Conservation (phyloP, 1,140 invertebrate genomes). For the Antheraea mylitta region DNA sequence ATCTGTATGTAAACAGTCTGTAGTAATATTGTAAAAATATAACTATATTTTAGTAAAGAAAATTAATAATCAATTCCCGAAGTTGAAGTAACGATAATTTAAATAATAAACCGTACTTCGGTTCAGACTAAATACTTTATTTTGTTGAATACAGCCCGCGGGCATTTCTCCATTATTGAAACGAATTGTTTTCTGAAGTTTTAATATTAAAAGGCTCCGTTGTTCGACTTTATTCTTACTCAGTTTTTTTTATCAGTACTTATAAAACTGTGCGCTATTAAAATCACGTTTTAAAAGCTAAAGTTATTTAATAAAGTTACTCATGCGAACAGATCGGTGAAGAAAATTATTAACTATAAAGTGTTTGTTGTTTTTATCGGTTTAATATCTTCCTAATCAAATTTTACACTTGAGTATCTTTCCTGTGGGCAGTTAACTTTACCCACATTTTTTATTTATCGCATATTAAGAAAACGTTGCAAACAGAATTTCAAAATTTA, state of each 20-base stretch:
- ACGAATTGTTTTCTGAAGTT: conserved; percentile 63
- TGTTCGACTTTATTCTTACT: conserved; percentile 40
- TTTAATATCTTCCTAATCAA: neutral
- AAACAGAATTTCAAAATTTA: too few species aligned
- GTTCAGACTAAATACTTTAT: conserved; percentile 57
- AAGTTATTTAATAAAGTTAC: conserved; percentile 2
- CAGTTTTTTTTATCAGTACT: conserved; percentile 31
- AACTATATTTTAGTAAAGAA: conserved; percentile 17
- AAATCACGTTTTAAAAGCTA: conserved; percentile 12
- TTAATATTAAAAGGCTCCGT: conserved; percentile 55
- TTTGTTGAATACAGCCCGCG: conserved; percentile 47
- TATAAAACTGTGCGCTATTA: conserved; percentile 28
- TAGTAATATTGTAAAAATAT: too few species aligned
- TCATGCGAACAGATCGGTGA: neutral
- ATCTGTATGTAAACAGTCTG: too few species aligned
- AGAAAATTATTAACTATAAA: conserved; percentile 5
- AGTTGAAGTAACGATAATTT: conserved; percentile 53
- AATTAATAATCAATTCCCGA: conserved; percentile 41
- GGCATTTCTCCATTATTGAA: conserved; percentile 54
- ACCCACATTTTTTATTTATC: too few species aligned
- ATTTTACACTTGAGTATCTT: neutral
- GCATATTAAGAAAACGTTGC: too few species aligned
- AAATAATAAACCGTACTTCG: conserved; percentile 58
- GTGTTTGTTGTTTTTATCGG: neutral
- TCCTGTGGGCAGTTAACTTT: too few species aligned